Conservation (phyloP, 2,797 vertebrate species). For the Cuculus canorus region DNA sequence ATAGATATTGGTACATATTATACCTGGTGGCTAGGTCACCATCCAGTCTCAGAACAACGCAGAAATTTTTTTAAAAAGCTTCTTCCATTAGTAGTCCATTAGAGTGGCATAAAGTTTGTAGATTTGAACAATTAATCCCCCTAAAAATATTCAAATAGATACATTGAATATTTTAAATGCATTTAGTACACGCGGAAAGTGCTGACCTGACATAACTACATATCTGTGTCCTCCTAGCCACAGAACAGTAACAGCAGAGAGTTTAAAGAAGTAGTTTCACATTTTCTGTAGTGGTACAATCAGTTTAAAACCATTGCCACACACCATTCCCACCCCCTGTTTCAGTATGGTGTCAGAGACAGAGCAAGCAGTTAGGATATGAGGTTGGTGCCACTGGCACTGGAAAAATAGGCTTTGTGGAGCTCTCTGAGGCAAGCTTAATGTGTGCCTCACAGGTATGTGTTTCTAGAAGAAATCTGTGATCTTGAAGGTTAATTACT, state of each 20-base stretch:
- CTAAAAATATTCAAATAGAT: conserved; percentile 54
- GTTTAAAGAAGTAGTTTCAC: background rate
- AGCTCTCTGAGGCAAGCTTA: background rate
- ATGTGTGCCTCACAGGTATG: rapidly evolving
- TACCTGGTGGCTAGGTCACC: conserved; percentile 52
- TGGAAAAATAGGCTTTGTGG: background rate
- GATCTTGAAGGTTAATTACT: background rate
- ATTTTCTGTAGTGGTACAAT: background rate
- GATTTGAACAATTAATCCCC: conserved; percentile 50
- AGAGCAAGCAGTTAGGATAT: background rate
- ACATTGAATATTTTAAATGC: conserved; percentile 40
- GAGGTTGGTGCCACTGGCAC: background rate
- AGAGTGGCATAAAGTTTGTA: conserved; percentile 60
- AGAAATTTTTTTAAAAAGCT: conserved; percentile 38
- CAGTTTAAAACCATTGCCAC: background rate
- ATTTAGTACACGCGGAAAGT: background rate
- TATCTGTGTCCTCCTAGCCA: background rate
- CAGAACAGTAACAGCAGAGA: background rate
- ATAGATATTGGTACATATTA: conserved; percentile 47
- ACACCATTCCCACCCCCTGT: background rate
- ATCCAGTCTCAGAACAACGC: conserved; percentile 9
- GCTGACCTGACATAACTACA: conserved; percentile 13
- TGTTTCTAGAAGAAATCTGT: background rate
- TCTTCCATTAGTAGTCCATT: conserved; percentile 66
- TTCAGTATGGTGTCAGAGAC: background rate